Conservation (phyloP, 1,140 invertebrate genomes). For the Leptinotarsa texana region DNA sequence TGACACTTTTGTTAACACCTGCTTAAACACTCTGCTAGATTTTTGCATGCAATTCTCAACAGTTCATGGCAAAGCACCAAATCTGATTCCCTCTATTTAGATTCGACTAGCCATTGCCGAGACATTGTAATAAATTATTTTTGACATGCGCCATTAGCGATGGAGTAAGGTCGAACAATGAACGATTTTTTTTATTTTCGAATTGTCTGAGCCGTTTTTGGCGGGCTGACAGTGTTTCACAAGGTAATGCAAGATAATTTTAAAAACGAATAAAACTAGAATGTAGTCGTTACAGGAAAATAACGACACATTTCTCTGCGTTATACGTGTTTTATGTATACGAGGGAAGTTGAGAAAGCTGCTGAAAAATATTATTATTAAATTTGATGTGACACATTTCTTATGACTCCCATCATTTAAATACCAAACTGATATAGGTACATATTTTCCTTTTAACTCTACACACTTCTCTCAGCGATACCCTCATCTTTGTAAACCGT, state of each 20-base stretch:
- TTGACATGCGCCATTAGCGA: not conserved
- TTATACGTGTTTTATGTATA: too few species aligned
- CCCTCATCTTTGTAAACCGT: too few species aligned
- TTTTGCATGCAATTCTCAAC: not conserved
- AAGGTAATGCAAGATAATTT: too few species aligned
- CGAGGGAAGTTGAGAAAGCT: too few species aligned
- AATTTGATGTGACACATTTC: too few species aligned
- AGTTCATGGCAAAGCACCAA: not conserved
- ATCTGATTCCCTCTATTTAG: not conserved
- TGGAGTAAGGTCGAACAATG: not conserved
- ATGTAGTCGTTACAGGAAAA: not conserved
- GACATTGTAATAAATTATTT: not conserved
- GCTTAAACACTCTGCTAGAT: not conserved
- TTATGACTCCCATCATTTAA: too few species aligned
- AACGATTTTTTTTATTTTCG: not conserved
- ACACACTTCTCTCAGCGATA: too few species aligned
- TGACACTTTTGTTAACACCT: not conserved
- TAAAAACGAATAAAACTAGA: not conserved
- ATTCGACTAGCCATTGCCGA: not conserved
- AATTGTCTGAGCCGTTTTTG: not conserved
- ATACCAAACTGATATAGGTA: too few species aligned
- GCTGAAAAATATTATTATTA: too few species aligned
- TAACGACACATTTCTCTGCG: too few species aligned
- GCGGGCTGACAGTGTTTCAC: not conserved
- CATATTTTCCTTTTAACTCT: too few species aligned